Evolutionary conservation across 2,797 vertebrate species (phyloP).

Genomic region (Ataeniobius toweri): DNA sequence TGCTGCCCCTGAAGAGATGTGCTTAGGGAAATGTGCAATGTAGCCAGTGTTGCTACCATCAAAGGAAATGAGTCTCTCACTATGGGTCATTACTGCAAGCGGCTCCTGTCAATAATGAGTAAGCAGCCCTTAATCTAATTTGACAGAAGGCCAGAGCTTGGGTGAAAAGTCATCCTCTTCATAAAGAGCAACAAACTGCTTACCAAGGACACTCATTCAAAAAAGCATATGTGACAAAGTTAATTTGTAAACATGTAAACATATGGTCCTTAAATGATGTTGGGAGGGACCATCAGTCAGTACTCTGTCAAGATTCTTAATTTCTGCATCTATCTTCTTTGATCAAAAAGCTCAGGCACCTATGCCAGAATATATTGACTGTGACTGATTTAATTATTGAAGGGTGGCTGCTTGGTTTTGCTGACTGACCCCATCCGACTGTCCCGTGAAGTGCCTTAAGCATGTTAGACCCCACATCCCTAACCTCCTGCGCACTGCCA

Average conservation of each 20-base stretch:
- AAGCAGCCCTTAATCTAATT: constrained; percentile 73
- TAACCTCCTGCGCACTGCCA: constrained; percentile 51
- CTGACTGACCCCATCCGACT: constrained; percentile 67
- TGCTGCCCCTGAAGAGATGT: constrained; percentile 50
- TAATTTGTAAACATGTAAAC: neutral
- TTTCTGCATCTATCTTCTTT: constrained; percentile 31
- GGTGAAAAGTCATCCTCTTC: constrained; percentile 61
- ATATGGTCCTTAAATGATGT: constrained; percentile 1
- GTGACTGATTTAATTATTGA: constrained; percentile 75
- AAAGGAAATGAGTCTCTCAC: constrained; percentile 73
- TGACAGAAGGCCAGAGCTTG: constrained; percentile 61
- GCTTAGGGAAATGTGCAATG: constrained; percentile 57
- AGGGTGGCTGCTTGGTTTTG: constrained; percentile 73
- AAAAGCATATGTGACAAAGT: neutral
- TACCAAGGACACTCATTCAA: constrained; percentile 28
- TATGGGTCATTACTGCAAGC: constrained; percentile 69
- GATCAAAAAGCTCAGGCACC: constrained; percentile 61
- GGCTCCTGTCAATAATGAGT: constrained; percentile 74
- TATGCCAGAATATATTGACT: constrained; percentile 67
- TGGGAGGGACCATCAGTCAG: neutral
- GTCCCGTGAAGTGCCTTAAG: constrained; percentile 58
- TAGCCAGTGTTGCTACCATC: constrained; percentile 63
- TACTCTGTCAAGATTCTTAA: constrained; percentile 21
- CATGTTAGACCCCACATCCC: constrained; percentile 48
- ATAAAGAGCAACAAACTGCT: constrained; percentile 59